These are phyloP conservation scores for Trachythela sp. DNA, from an alignment of 64 coral and sea anemone species.

Conservation along the genomic window DNA sequence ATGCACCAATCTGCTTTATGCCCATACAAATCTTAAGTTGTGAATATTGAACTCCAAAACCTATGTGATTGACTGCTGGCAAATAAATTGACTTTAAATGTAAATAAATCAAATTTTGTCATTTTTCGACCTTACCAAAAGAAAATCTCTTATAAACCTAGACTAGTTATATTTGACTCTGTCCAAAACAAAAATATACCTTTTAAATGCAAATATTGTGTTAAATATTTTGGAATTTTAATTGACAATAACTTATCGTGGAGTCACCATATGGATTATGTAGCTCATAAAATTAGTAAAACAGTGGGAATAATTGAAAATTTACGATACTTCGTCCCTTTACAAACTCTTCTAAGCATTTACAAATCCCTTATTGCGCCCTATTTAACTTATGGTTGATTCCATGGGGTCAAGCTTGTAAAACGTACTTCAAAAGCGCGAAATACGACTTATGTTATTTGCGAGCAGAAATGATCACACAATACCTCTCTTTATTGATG, in stretches of 20 bases:
- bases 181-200: no score
- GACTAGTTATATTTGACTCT: no score
- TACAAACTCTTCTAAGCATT: not conserved
- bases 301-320: no score
- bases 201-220: no score
- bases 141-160: no score
- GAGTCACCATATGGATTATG: no score
- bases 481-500: not conserved
- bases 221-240: no score
- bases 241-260: no score
- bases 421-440: not conserved
- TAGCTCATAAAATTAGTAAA: no score
- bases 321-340: no score
- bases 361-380: not conserved
- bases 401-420: not conserved
- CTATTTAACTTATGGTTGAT: not conserved
- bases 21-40: not conserved
- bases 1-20: not conserved
- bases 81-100: conserved; percentile 9
- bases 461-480: not conserved
- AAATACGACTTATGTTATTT: not conserved
- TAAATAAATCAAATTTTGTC: no score
- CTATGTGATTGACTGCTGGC: not conserved
- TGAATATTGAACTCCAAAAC: not conserved
- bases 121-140: no score